phyloP scores from a whole-genome alignment of 1,140 invertebrate species.

The Diorhabda elongata region DNA sequence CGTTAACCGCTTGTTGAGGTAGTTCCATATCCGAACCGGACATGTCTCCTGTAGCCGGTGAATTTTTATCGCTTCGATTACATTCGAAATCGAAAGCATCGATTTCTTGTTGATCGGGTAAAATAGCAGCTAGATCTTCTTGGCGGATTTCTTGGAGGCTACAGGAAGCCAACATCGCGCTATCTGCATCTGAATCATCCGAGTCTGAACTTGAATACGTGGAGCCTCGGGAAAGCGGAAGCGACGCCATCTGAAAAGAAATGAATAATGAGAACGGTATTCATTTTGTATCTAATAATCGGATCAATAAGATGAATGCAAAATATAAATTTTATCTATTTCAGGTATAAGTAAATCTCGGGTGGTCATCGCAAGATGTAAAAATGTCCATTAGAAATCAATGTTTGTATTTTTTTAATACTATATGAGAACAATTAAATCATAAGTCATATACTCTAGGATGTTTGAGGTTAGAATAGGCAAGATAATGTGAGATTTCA shows the following conservation, averaged over 20 bases:
- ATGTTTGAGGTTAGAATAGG: too few relatives aligned
- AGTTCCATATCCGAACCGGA: constrained; percentile 68
- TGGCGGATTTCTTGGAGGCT: constrained; percentile 58
- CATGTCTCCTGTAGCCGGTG: constrained; percentile 48
- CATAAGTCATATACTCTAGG: too few relatives aligned
- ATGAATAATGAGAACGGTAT: background rate
- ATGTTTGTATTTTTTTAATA: too few relatives aligned
- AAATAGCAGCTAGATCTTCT: constrained; percentile 63
- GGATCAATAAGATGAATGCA: too few relatives aligned
- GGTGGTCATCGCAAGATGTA: too few relatives aligned
- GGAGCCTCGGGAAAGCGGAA: constrained; percentile 42
- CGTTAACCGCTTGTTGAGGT: constrained; percentile 63
- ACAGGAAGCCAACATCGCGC: constrained; percentile 40
- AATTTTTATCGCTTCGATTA: constrained; percentile 39
- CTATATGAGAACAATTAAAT: too few relatives aligned
- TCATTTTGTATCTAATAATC: too few relatives aligned
- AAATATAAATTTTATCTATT: too few relatives aligned
- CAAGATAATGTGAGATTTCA: too few relatives aligned
- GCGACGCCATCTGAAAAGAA: constrained; percentile 42
- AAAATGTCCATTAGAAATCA: too few relatives aligned
- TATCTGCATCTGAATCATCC: constrained; percentile 41
- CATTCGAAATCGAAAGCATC: constrained; percentile 60
- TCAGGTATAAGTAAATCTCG: too few relatives aligned
- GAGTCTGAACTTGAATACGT: constrained; percentile 43
- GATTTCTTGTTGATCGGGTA: constrained; percentile 59